A percentile compares a stretch with the other conserved stretches of the same genome.
These are phyloP conservation scores for Tragelaphus scriptus DNA, from an alignment of 2,113 vertebrate species.

Conservation along the genomic window DNA sequence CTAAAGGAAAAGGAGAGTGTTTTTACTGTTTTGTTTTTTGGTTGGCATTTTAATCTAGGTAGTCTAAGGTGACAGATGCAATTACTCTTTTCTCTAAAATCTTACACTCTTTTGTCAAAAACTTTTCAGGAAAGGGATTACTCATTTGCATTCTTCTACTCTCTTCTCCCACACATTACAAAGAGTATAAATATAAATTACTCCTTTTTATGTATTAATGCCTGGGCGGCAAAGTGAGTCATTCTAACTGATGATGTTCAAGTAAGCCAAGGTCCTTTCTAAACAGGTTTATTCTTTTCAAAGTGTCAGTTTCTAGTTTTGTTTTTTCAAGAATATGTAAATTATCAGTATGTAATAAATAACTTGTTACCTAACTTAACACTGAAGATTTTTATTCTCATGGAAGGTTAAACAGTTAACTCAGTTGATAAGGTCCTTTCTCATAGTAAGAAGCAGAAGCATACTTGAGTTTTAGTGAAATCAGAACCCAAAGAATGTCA, in stretches of 20 bases:
- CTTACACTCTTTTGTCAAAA: slow-evolving; percentile 19
- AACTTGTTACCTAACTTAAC: not conserved
- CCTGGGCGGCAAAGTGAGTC: slow-evolving; percentile 25
- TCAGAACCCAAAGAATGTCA: not conserved
- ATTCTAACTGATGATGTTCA: not conserved
- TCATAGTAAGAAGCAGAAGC: not conserved
- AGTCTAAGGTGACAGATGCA: not conserved
- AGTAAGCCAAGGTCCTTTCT: not conserved
- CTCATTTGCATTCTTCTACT: not conserved
- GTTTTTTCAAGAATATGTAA: slow-evolving; percentile 2
- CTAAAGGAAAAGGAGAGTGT: not conserved
- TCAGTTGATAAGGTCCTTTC: not conserved
- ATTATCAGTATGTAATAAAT: not conserved
- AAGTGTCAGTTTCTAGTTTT: not conserved
- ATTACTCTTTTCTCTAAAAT: not conserved
- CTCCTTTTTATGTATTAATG: slow-evolving; percentile 30
- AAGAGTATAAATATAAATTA: slow-evolving; percentile 43
- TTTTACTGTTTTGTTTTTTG: slow-evolving; percentile 2
- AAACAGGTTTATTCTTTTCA: slow-evolving; percentile 4
- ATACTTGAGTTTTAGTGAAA: not conserved
- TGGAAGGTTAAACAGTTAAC: not conserved
- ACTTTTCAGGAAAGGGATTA: slow-evolving; percentile 30
- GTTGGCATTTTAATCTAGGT: slow-evolving; percentile 43
- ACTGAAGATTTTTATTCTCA: not conserved
- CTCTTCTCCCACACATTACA: slow-evolving; percentile 32